Conservation (phyloP, 2,113 vertebrate species). For the human (Homo sapiens) region GRCh38 chr2:109595501-109596000, state of each 20-base stretch:
- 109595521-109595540: not conserved
- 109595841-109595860: not conserved
- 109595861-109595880: not conserved
- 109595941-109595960: not conserved
- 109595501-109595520: not conserved
- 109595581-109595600: not conserved
- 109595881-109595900: not conserved
- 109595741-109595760: not conserved
- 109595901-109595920: not conserved
- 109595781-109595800: not conserved
- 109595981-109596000: not conserved
- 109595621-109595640: not conserved
- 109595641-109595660: not conserved
- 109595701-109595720: not conserved
- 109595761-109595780: not conserved
- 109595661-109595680: not conserved
- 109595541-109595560: not conserved
- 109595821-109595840: not conserved
- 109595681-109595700: not conserved
- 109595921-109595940: not conserved
- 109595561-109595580: not conserved
- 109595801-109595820: not conserved
- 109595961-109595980: not conserved
- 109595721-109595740: not conserved
- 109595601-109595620: not conserved